Evolutionary conservation across 2,888 invertebrate genomes (phyloP).

Genomic region (Aromia moschata): DNA sequence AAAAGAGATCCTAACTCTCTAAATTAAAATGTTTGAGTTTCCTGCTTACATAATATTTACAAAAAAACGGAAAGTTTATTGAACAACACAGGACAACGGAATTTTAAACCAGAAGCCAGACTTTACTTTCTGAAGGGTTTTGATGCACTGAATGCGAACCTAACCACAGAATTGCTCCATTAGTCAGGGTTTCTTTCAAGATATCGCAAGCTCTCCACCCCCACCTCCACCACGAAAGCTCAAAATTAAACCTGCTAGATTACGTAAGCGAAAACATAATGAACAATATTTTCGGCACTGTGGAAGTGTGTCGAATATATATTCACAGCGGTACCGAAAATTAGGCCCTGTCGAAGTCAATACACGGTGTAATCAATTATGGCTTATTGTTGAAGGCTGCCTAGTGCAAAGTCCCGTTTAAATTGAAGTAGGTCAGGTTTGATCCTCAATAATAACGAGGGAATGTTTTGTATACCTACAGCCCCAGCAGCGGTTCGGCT

Average conservation of each 20-base stretch:
- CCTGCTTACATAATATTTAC: no score
- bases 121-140: no score
- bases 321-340: background rate
- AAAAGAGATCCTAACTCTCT: no score
- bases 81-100: no score
- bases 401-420: background rate
- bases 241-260: background rate
- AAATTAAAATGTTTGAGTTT: no score
- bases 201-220: no score
- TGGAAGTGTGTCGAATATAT: background rate
- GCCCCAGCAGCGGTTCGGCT: conserved; percentile 15
- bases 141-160: no score
- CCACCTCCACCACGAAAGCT: no score
- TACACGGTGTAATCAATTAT: conserved; percentile 15
- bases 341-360: conserved; percentile 3
- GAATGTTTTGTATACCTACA: conserved; percentile 10
- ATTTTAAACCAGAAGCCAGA: no score
- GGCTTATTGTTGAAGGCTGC: conserved; percentile 13
- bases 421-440: conserved; percentile 16
- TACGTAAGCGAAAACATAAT: background rate
- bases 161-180: no score
- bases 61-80: no score
- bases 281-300: background rate
- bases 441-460: background rate
- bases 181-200: no score